These are phyloP conservation scores for Mellivora capensis DNA, from an alignment of 2,113 vertebrate genomes.

Conservation along the genomic window DNA sequence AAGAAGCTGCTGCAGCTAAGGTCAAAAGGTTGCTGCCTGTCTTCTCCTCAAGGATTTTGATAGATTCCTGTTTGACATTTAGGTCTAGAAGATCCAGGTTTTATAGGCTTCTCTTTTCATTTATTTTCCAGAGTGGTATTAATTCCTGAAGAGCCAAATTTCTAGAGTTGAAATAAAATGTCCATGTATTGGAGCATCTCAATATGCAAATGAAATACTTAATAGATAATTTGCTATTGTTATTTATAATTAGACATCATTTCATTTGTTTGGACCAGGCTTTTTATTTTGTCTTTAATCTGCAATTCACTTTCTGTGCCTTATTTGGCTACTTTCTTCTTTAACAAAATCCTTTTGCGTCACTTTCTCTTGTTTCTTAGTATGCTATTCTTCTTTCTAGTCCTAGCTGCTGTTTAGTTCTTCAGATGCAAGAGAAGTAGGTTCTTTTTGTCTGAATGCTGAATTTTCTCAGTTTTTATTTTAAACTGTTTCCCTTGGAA, in stretches of 20 bases:
- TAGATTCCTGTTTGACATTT: no score
- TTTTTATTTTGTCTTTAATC: background rate
- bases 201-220: background rate
- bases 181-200: background rate
- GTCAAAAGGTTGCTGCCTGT: no score
- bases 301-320: background rate
- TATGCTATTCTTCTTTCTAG: background rate
- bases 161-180: background rate
- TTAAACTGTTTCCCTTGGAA: background rate
- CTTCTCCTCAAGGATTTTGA: no score
- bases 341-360: background rate
- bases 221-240: background rate
- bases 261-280: background rate
- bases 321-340: background rate
- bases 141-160: background rate
- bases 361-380: background rate
- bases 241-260: background rate
- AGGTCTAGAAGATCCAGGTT: background rate
- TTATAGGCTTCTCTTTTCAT: background rate
- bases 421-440: background rate
- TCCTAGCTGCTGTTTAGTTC: background rate
- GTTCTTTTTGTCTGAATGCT: background rate
- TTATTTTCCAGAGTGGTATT: background rate
- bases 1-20: no score
- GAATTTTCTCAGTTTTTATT: background rate